Percentiles rank a stretch among this genome's conserved stretches.
phyloP scores from a whole-genome alignment of 2,888 invertebrate genomes.

The Ornithoptera priamus region DNA sequence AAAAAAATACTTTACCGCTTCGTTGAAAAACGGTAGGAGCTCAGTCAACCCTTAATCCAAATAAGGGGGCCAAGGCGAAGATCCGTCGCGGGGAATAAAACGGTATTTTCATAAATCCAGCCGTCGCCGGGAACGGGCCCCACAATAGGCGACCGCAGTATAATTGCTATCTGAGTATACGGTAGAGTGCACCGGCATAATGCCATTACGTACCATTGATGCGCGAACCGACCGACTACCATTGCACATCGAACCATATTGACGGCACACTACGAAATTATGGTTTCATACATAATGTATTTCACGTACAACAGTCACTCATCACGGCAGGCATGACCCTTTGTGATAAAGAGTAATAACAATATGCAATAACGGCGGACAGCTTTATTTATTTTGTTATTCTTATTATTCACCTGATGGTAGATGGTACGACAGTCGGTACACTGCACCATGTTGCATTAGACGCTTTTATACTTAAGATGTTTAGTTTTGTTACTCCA shows the following conservation, averaged over 20 bases:
- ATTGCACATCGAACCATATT: constrained; percentile 28
- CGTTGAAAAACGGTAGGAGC: constrained; percentile 24
- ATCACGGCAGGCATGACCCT: not conserved
- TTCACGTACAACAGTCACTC: not conserved
- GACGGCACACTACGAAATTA: constrained; percentile 3
- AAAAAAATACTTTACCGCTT: constrained; percentile 23
- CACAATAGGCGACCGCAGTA: constrained; percentile 52
- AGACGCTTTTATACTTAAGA: no score
- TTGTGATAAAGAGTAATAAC: not conserved
- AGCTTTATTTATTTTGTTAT: not conserved
- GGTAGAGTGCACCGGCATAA: constrained; percentile 58
- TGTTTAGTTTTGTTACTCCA: no score
- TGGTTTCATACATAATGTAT: not conserved
- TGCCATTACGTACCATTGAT: constrained; percentile 52
- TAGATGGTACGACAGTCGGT: no score
- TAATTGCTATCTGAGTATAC: constrained; percentile 48
- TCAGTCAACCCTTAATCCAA: constrained; percentile 26
- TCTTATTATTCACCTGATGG: no score
- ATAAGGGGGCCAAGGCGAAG: constrained; percentile 16
- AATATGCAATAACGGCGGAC: not conserved
- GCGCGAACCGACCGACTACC: constrained; percentile 42
- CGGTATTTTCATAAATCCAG: constrained; percentile 21
- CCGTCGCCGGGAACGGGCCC: constrained; percentile 38
- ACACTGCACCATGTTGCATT: no score
- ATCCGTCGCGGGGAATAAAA: constrained; percentile 23